phyloP scores from a whole-genome alignment of 1,140 invertebrate genomes.

The Drosophila grimshawi region DNA sequence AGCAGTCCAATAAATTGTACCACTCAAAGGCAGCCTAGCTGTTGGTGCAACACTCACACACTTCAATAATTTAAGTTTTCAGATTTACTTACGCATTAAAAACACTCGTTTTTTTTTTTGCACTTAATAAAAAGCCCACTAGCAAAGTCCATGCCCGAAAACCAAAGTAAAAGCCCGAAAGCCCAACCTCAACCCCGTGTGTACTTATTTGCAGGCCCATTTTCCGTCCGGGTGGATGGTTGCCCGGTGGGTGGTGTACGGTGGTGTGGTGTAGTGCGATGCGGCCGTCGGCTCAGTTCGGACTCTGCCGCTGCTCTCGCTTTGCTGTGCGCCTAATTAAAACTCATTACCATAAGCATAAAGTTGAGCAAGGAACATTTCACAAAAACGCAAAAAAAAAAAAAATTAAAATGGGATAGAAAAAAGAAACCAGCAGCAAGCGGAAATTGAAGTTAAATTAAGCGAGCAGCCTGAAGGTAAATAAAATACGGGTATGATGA shows the following conservation, averaged over 20 bases:
- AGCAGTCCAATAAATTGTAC: slow-evolving; percentile 3
- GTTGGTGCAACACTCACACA: slow-evolving; percentile 30
- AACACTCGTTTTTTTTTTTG: slow-evolving; percentile 27
- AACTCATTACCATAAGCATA: slow-evolving; percentile 82
- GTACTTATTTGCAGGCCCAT: slow-evolving; percentile 43
- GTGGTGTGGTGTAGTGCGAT: not conserved
- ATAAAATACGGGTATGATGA: slow-evolving; percentile 1
- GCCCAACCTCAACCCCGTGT: not conserved
- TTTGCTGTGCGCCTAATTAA: slow-evolving; percentile 80
- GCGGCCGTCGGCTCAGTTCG: slow-evolving; percentile 33
- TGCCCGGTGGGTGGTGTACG: slow-evolving; percentile 21
- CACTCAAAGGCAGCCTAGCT: slow-evolving; percentile 47
- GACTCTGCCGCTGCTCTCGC: slow-evolving; percentile 33
- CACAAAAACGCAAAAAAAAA: slow-evolving; percentile 33
- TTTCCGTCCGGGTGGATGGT: slow-evolving; percentile 49
- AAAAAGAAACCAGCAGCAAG: slow-evolving; percentile 28
- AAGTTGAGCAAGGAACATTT: slow-evolving; percentile 73
- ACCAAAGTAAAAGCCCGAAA: not conserved
- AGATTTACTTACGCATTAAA: slow-evolving; percentile 30
- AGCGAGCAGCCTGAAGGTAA: slow-evolving; percentile 1
- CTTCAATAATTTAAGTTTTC: slow-evolving; percentile 44
- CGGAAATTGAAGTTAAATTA: slow-evolving; percentile 57
- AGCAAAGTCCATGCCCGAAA: slow-evolving; percentile 26
- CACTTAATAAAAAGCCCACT: slow-evolving; percentile 27
- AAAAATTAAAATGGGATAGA: slow-evolving; percentile 12